Evolutionary conservation across 37 sponge, comb jelly and placozoan genomes (phyloP), one percentile per base, ranked within the genome.

Genomic region (Hexactinellida sp.): DNA sequence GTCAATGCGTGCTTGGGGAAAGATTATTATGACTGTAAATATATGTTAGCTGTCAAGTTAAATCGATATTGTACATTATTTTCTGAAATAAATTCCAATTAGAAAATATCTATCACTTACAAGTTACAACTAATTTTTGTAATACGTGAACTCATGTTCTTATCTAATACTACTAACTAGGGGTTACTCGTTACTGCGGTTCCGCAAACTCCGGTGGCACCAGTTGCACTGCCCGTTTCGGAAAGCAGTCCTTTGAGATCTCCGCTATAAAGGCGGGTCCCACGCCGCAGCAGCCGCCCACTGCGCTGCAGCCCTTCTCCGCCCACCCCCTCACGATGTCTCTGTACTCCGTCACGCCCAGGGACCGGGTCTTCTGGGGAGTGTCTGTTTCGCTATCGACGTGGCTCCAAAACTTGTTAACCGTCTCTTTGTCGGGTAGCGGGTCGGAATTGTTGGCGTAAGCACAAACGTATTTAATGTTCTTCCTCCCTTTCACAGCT

Each of bases 241-340:
- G 76, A n/a, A 38, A 37, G 10, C 39, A 38, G 3, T 83, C 10
- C 38, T 83, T 38, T 5, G 38, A 83, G 5, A 83, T 83, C 37
- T 83, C 38, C 19, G 24, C 84, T 25, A 30, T 83, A 36, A 83
- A 83, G 3, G 34, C 84, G 19, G 39, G 39, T 34, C 39, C 39
- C 25, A 37, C 24, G 24, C 38, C 38, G 19, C 54, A 47, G 16
- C 52, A 85, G 9, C 47, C 54, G 51, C 63, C 86, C 76, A 54
- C 86, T 24, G 21, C 39, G 32, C 36, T 34, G 25, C 88, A 87
- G 3, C 76, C 76, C 76, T 63, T 63, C 25, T 63, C 76, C 13
- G 13, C 76, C 76, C 76, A 63, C 3, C 76, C 30, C 34, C 13
- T 63, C 32, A 63, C 34, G 34, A 28, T 63, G 5, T 63, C 76